These are phyloP conservation scores for Callosobruchus maculatus DNA, from an alignment of 2,888 invertebrate species.

Conservation along the genomic window DNA sequence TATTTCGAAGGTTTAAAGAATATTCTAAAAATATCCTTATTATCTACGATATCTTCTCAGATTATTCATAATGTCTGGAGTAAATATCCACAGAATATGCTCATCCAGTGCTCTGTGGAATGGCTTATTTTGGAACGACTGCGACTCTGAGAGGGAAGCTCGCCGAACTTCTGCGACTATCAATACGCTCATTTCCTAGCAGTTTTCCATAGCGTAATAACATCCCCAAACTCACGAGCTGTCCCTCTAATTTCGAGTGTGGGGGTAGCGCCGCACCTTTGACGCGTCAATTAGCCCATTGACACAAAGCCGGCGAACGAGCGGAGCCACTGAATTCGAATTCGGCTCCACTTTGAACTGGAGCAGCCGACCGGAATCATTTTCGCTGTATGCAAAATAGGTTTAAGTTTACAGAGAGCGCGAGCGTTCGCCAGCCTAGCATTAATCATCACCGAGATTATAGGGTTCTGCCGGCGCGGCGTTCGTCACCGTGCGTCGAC, in stretches of 20 bases:
- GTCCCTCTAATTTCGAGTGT: background rate
- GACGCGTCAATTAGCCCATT: background rate
- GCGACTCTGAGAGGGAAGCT: background rate
- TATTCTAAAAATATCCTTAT: no score
- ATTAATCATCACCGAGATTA: background rate
- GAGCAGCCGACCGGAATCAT: constrained; percentile 25
- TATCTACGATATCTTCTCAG: no score
- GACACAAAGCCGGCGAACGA: background rate
- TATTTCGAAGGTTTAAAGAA: no score
- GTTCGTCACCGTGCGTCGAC: background rate
- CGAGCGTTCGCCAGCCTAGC: background rate
- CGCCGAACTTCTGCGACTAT: background rate
- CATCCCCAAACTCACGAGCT: background rate
- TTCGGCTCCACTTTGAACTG: constrained; percentile 26
- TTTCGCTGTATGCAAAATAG: constrained; percentile 1
- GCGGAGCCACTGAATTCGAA: background rate
- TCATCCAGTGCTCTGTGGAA: no score
- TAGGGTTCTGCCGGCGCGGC: background rate
- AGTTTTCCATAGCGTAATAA: background rate
- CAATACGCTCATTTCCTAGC: background rate
- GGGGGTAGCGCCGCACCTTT: background rate
- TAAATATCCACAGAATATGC: no score
- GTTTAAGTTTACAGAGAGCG: background rate
- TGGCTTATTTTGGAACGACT: no score
- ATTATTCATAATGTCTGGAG: no score